Percentiles rank a stretch among this genome's conserved stretches.
Evolutionary conservation across 2,113 vertebrate genomes (phyloP).

Genomic region (Smithornis capensis): DNA sequence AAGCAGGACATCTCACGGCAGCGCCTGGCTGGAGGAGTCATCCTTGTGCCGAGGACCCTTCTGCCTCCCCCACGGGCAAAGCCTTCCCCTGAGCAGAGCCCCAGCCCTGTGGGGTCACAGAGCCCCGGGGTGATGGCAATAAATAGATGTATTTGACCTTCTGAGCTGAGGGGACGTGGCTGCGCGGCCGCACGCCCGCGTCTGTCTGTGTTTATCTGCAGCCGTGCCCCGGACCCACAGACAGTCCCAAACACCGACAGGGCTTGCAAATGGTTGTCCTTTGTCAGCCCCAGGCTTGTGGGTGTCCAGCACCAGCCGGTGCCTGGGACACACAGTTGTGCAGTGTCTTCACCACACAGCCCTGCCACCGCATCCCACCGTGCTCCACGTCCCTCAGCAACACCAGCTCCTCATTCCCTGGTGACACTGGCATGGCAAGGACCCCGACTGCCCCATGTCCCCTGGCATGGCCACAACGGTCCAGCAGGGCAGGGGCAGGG

Average conservation of each 20-base stretch:
- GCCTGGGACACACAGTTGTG: accelerated
- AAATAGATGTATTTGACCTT: background rate
- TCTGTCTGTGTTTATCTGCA: background rate
- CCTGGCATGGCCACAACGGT: accelerated
- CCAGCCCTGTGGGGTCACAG: background rate
- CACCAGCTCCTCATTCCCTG: accelerated
- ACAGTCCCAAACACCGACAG: background rate
- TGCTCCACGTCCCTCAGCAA: accelerated
- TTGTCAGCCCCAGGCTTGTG: accelerated
- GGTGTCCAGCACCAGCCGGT: background rate
- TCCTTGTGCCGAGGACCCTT: background rate
- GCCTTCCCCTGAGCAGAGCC: background rate
- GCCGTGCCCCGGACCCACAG: background rate
- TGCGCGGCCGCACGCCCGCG: background rate
- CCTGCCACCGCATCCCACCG: accelerated
- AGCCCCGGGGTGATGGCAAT: background rate
- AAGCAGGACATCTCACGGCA: background rate
- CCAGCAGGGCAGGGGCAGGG: background rate
- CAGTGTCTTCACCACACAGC: accelerated
- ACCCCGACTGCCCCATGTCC: accelerated
- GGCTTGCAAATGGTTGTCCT: background rate
- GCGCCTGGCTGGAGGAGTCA: background rate
- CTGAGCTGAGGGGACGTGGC: background rate
- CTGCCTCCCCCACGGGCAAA: background rate
- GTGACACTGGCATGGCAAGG: accelerated